A percentile compares a stretch with the other conserved stretches of the same genome.
Evolutionary conservation across 1,140 invertebrate genomes (phyloP).

Genomic region (Drosophila pseudoobscura): DNA sequence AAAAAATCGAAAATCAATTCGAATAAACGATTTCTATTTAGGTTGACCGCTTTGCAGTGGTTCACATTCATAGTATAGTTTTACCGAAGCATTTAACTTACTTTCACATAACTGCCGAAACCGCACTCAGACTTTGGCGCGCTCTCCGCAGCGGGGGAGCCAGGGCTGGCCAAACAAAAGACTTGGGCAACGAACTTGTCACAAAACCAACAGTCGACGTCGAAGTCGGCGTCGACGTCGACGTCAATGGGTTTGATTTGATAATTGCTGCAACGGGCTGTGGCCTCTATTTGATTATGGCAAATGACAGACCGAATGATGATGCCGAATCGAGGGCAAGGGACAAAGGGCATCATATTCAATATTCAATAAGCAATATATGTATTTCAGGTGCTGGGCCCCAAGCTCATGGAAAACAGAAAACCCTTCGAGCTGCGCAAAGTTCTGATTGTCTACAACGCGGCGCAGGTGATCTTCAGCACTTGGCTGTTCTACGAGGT

Average conservation of each 20-base stretch:
- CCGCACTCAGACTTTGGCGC: not conserved
- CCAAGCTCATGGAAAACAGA: slow-evolving; percentile 94
- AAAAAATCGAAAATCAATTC: slow-evolving; percentile 38
- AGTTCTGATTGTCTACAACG: slow-evolving; percentile 93
- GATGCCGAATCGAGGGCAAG: not conserved
- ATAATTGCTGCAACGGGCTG: slow-evolving; percentile 68
- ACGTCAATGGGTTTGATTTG: slow-evolving; percentile 63
- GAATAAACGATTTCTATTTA: slow-evolving; percentile 77
- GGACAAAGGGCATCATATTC: slow-evolving; percentile 22
- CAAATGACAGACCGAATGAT: slow-evolving; percentile 29
- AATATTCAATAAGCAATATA: slow-evolving; percentile 3
- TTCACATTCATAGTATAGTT: slow-evolving; percentile 59
- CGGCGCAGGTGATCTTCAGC: slow-evolving; percentile 93
- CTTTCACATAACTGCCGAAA: slow-evolving; percentile 66
- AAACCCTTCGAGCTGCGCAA: slow-evolving; percentile 92
- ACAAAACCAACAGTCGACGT: slow-evolving; percentile 59
- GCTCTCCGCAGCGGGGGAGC: not conserved
- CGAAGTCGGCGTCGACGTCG: slow-evolving; percentile 1
- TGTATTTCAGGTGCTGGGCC: slow-evolving; percentile 87
- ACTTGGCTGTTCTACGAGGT: slow-evolving; percentile 93
- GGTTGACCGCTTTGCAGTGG: slow-evolving; percentile 71
- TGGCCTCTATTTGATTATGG: slow-evolving; percentile 62
- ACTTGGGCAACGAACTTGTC: slow-evolving; percentile 78
- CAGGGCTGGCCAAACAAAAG: slow-evolving; percentile 62
- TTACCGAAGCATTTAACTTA: slow-evolving; percentile 72